These are phyloP conservation scores for Pseudopipra pipra DNA, from an alignment of 2,113 vertebrate species.

Conservation along the genomic window DNA sequence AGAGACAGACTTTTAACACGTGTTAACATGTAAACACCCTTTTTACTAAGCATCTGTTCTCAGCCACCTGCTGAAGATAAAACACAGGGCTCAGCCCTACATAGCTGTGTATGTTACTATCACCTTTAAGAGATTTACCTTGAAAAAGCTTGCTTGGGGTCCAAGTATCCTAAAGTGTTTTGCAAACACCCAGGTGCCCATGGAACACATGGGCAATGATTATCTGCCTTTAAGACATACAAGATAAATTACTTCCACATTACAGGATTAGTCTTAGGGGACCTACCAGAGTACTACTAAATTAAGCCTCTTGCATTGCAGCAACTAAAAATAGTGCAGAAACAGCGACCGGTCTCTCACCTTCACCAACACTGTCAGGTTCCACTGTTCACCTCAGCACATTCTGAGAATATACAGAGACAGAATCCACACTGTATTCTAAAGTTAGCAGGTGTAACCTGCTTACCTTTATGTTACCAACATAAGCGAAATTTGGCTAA, in stretches of 20 bases:
- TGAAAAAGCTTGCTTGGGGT: background rate
- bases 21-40: background rate
- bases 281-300: background rate
- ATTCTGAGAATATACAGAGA: background rate
- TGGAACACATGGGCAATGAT: background rate
- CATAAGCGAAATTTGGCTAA: background rate
- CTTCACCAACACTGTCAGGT: background rate
- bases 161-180: background rate
- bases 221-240: background rate
- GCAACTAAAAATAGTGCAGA: background rate
- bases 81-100: background rate
- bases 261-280: background rate
- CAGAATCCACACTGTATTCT: background rate
- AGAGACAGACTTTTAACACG: background rate
- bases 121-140: background rate
- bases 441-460: background rate
- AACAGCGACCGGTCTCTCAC: background rate
- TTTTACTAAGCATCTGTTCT: background rate
- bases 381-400: background rate
- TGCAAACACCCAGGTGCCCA: background rate
- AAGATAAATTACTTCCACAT: background rate
- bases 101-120: rapidly evolving
- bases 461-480: background rate
- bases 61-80: background rate
- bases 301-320: background rate